These are phyloP conservation scores for Drosophila erecta DNA, from an alignment of 1,140 invertebrate genomes.

Conservation along the genomic window DNA sequence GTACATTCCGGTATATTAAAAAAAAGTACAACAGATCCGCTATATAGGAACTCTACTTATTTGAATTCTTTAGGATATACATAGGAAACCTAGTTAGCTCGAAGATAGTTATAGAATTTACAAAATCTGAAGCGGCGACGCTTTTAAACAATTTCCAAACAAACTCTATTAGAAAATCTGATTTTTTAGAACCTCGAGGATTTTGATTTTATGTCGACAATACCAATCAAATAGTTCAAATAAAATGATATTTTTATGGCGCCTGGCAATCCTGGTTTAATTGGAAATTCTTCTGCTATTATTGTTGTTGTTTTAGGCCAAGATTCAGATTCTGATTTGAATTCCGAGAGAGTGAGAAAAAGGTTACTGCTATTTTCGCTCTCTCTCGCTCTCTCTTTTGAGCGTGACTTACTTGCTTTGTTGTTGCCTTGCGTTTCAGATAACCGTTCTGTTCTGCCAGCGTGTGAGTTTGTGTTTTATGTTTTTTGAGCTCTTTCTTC, in stretches of 20 bases:
- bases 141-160: not conserved
- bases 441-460: constrained; percentile 49
- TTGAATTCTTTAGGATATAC: no score
- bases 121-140: no score
- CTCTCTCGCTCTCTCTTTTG: not conserved
- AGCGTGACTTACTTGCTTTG: constrained; percentile 39
- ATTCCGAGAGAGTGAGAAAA: constrained; percentile 39
- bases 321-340: constrained; percentile 44
- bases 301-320: constrained; percentile 12
- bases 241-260: constrained; percentile 17
- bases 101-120: not conserved
- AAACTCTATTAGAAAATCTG: not conserved
- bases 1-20: no score
- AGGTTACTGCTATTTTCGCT: constrained; percentile 5
- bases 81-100: not conserved
- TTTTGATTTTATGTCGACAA: no score
- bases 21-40: no score
- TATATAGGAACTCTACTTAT: no score
- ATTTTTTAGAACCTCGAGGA: not conserved
- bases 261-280: constrained; percentile 28
- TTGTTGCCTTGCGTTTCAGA: constrained; percentile 50
- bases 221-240: constrained; percentile 13
- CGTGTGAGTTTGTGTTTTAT: constrained; percentile 37
- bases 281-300: constrained; percentile 40
- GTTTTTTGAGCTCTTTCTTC: constrained; percentile 38